Conservation (phyloP, 35 echinoderm and acorn worm species). For the Eucidaris tribuloides region DNA sequence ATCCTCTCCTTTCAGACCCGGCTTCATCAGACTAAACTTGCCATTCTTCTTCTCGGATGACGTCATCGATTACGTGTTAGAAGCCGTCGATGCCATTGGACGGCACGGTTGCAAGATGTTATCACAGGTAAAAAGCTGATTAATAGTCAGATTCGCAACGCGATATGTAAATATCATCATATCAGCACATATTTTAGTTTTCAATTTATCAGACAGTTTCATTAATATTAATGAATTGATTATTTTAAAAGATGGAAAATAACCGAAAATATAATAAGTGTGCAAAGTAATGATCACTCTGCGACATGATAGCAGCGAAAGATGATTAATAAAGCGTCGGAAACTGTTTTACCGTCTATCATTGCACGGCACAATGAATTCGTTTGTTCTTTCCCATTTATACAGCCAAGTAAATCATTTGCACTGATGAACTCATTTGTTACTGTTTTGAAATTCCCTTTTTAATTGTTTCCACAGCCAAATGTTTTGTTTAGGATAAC, state of each 20-base stretch:
- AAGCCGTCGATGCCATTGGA: conserved; percentile 79
- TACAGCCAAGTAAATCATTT: too few relatives aligned
- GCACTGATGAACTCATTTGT: too few relatives aligned
- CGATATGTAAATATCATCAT: neutral
- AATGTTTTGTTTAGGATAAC: too few relatives aligned
- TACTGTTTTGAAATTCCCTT: too few relatives aligned
- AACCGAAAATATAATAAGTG: neutral
- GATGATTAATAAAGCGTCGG: too few relatives aligned
- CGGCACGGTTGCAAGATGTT: conserved; percentile 82
- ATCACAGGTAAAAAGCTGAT: conserved; percentile 53
- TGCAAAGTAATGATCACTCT: too few relatives aligned
- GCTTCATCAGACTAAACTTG: conserved; percentile 85
- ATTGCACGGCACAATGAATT: too few relatives aligned
- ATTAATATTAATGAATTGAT: neutral
- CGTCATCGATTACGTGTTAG: conserved; percentile 77
- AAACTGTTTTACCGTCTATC: too few relatives aligned
- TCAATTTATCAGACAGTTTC: neutral
- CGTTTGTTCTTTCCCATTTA: too few relatives aligned
- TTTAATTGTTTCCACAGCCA: too few relatives aligned
- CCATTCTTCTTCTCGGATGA: conserved; percentile 87
- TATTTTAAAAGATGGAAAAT: neutral
- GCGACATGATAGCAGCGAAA: too few relatives aligned
- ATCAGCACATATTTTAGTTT: neutral
- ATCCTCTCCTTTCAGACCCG: conserved; percentile 56
- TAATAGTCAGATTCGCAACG: neutral